phyloP scores from a whole-genome alignment of 2,888 invertebrate genomes.

The Aleiodes alternator region DNA sequence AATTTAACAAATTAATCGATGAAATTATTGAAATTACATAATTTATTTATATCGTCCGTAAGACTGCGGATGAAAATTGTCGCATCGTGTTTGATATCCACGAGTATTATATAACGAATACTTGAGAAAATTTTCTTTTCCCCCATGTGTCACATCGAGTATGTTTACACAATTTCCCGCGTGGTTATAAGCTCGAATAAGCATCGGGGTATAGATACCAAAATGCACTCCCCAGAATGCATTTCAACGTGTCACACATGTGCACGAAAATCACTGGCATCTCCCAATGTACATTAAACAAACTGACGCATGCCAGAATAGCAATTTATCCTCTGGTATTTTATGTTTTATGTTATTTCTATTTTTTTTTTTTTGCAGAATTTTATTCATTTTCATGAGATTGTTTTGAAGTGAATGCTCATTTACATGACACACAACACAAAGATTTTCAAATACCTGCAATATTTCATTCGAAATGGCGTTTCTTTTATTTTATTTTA shows the following conservation, averaged over 20 bases:
- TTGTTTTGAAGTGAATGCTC: slow-evolving; percentile 5
- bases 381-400: not conserved
- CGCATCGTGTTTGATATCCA: slow-evolving; percentile 10
- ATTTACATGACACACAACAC: slow-evolving; percentile 1
- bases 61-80: slow-evolving; percentile 30
- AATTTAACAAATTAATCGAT: slow-evolving; percentile 1
- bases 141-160: slow-evolving; percentile 28
- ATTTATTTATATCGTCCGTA: slow-evolving; percentile 3
- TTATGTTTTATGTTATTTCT: not conserved
- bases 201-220: slow-evolving; percentile 49
- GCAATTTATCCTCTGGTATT: slow-evolving; percentile 13
- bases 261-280: slow-evolving; percentile 53
- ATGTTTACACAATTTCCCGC: slow-evolving; percentile 33
- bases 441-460: not conserved
- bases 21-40: not conserved
- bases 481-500: slow-evolving; percentile 1
- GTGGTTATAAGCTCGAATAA: slow-evolving; percentile 42
- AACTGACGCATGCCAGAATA: slow-evolving; percentile 8
- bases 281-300: slow-evolving; percentile 24
- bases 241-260: slow-evolving; percentile 51
- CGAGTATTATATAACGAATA: slow-evolving; percentile 1
- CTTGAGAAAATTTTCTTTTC: not conserved
- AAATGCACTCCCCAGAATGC: slow-evolving; percentile 55
- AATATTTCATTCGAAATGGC: slow-evolving; percentile 10
- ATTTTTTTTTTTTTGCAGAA: slow-evolving; percentile 7